Conservation (phyloP, 2,797 vertebrate genomes). For the Pogonophryne albipinna region DNA sequence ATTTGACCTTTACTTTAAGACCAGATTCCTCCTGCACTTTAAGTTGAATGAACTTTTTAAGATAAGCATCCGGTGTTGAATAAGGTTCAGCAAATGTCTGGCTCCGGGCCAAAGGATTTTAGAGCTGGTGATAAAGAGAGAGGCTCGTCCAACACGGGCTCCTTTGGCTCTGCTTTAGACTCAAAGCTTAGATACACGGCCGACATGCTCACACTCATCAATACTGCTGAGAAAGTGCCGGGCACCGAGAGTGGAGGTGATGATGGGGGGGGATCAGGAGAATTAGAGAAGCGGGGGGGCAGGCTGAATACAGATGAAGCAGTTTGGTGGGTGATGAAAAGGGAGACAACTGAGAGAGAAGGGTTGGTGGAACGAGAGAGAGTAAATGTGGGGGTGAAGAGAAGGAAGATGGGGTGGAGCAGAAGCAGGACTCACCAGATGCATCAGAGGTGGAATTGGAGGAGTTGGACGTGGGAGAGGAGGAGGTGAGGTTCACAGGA, state of each 20-base stretch:
- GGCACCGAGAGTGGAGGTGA: slow-evolving; percentile 23
- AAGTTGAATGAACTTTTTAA: slow-evolving; percentile 25
- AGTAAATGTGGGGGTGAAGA: slow-evolving; percentile 3
- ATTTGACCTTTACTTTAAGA: slow-evolving; percentile 42
- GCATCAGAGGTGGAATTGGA: slow-evolving; percentile 62
- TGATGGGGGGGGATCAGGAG: slow-evolving; percentile 38
- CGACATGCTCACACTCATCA: slow-evolving; percentile 58
- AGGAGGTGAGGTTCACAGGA: slow-evolving; percentile 59
- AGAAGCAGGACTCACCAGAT: slow-evolving; percentile 76
- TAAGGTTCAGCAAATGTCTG: slow-evolving; percentile 24
- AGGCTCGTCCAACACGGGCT: slow-evolving; percentile 37
- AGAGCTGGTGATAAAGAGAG: slow-evolving; percentile 37
- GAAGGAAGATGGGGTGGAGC: neutral
- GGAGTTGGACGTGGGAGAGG: slow-evolving; percentile 52
- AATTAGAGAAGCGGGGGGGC: slow-evolving; percentile 28
- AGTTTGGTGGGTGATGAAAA: slow-evolving; percentile 26
- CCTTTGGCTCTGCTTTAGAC: slow-evolving; percentile 48
- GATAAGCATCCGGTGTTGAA: slow-evolving; percentile 29
- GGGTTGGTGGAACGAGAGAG: slow-evolving; percentile 14
- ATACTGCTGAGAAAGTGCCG: slow-evolving; percentile 27
- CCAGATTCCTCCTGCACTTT: slow-evolving; percentile 34
- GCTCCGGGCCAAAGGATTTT: slow-evolving; percentile 45
- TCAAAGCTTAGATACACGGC: slow-evolving; percentile 45
- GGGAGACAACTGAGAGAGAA: slow-evolving; percentile 9
- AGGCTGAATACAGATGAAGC: slow-evolving; percentile 1